These are phyloP conservation scores for Trimorus sp. DNA, from an alignment of 2,888 invertebrate genomes.

Conservation along the genomic window DNA sequence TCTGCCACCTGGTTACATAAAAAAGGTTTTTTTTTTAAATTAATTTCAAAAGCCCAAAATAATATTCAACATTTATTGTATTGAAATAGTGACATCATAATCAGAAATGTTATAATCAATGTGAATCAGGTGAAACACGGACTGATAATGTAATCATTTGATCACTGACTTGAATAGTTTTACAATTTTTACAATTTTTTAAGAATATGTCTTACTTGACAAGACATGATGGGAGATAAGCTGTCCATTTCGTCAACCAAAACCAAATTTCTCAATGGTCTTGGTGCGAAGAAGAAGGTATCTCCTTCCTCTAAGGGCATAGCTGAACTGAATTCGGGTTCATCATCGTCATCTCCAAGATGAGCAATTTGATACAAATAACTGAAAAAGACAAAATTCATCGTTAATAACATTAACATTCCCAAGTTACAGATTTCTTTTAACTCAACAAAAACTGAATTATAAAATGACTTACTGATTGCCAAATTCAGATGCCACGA, in stretches of 20 bases:
- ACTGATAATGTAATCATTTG: conserved; percentile 70
- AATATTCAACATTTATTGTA: too few relatives aligned
- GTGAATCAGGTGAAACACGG: conserved; percentile 81
- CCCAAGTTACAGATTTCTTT: too few relatives aligned
- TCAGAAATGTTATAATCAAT: conserved; percentile 77
- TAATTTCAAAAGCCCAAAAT: too few relatives aligned
- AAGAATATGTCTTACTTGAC: conserved; percentile 83
- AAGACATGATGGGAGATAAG: conserved; percentile 93
- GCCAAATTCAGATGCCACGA: conserved; percentile 99
- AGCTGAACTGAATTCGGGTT: conserved; percentile 98
- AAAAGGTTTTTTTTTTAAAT: conserved; percentile 7
- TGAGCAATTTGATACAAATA: conserved; percentile 99
- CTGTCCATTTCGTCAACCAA: conserved; percentile 98
- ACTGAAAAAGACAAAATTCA: conserved; percentile 82
- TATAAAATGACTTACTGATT: conserved; percentile 93
- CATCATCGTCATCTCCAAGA: conserved; percentile 99
- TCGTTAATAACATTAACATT: conserved; percentile 2
- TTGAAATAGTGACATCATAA: conserved; percentile 71
- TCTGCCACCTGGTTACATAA: conserved; percentile 87
- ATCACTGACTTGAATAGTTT: too few relatives aligned
- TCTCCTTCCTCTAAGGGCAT: conserved; percentile 99
- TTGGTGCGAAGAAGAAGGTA: conserved; percentile 98
- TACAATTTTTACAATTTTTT: neutral
- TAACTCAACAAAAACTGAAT: too few relatives aligned
- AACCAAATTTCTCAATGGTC: conserved; percentile 95